Evolutionary conservation across 2,888 invertebrate species (phyloP).

Genomic region (Carabus problematicus): DNA sequence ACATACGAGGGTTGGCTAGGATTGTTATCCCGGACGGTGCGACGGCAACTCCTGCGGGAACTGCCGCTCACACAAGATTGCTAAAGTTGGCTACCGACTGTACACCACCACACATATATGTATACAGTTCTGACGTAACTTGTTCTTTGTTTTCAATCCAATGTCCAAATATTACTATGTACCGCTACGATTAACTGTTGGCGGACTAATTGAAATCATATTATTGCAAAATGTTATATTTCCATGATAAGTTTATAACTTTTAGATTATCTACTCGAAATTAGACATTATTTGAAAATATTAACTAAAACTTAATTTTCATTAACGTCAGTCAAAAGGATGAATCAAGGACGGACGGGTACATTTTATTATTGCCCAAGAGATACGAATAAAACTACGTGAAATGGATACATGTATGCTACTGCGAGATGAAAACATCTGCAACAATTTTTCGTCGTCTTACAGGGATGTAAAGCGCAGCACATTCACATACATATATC

Average conservation of each 20-base stretch:
- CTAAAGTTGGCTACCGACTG: conserved; percentile 48
- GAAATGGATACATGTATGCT: too few species aligned
- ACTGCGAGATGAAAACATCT: too few species aligned
- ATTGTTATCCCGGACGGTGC: conserved; percentile 52
- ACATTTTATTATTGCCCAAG: too few species aligned
- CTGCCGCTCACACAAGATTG: conserved; percentile 47
- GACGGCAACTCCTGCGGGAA: conserved; percentile 47
- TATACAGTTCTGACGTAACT: not conserved
- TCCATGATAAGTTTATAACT: too few species aligned
- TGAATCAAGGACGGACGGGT: not conserved
- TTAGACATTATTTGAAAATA: too few species aligned
- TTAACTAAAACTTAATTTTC: not conserved
- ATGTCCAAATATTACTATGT: conserved; percentile 42
- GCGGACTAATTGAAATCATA: conserved; percentile 43
- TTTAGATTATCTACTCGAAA: too few species aligned
- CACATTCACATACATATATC: too few species aligned
- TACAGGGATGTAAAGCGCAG: too few species aligned
- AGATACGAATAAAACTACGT: too few species aligned
- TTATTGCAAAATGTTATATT: conserved; percentile 7
- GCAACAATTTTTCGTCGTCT: too few species aligned
- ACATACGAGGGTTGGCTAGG: conserved; percentile 51
- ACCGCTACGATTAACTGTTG: conserved; percentile 42
- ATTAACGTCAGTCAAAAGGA: not conserved
- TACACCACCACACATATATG: conserved; percentile 28
- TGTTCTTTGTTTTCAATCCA: conserved; percentile 10